Evolutionary conservation across 2,888 invertebrate genomes (phyloP), one percentile per base, ranked within the genome.

Genomic region (Agelastica alni): DNA sequence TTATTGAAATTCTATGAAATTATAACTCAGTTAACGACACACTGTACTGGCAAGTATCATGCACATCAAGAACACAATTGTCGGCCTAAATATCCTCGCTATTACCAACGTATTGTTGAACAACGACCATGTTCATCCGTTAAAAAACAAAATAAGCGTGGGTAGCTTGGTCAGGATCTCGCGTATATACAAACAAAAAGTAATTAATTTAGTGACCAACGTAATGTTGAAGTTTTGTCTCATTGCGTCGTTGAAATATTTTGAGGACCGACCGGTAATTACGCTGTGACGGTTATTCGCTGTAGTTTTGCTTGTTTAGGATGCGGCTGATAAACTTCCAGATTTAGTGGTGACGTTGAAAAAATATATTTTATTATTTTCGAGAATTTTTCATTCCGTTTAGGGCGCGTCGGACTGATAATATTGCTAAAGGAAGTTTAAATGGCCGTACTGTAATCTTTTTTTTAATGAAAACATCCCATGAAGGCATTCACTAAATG

Each of bases 161-260:
- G 31, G 4, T 16, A 28, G 32, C 6, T 28, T 41, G 2, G 26
- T 20, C 12, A 32, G 49, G 41, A 49, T 42, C 32, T 31, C 31
- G n/a, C n/a, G 41, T 32, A 32, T 49, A 54, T 26, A 32, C 49
- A 49, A 44, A 45, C 54, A 39, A 49, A 45, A 54, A 54, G 39
- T 49, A 54, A 54, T 54, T 54, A 54, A 54, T 54, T 54, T 45
- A 45, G 49, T 54, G 49, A 54, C 54, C 54, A 54, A 49, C 49
- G 37, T 54, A 54, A 49, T 49, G 54, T 44, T 49, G 28, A 54
- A 54, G 49, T 49, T 54, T 49, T 54, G 54, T 54, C 45, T 49
- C 37, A 49, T 49, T 44, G 37, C 32, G 54, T 45, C 45, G 49
- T 49, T 54, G 49, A 49, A 54, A 54, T 54, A 54, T 54, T 54